phyloP scores from a whole-genome alignment of 1,140 invertebrate genomes.

The Arion vulgaris region DNA sequence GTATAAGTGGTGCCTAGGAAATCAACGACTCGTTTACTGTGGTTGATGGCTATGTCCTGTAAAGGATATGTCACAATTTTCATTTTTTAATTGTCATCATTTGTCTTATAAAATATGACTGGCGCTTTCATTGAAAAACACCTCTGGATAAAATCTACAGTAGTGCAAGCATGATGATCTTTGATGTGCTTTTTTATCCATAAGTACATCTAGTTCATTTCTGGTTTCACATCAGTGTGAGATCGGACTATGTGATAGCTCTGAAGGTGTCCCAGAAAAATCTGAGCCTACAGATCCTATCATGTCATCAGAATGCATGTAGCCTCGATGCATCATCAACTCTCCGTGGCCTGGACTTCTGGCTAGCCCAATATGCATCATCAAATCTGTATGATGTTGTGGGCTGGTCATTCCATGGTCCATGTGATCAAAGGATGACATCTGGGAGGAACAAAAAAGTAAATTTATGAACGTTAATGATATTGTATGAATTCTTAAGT shows the following conservation, averaged over 20 bases:
- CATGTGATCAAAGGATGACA: conserved; percentile 52
- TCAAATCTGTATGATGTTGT: conserved; percentile 40
- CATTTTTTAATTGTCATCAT: too few species aligned
- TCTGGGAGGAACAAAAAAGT: conserved; percentile 31
- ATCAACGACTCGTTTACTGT: too few species aligned
- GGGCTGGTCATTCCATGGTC: conserved; percentile 42
- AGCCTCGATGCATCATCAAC: conserved; percentile 35
- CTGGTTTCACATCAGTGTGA: conserved; percentile 40
- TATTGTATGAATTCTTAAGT: neutral
- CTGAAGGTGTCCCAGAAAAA: conserved; percentile 48
- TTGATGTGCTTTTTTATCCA: neutral
- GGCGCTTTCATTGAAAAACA: too few species aligned
- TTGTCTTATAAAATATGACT: too few species aligned
- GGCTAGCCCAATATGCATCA: conserved; percentile 30
- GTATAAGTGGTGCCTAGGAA: too few species aligned
- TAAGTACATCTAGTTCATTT: neutral
- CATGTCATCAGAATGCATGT: conserved; percentile 50
- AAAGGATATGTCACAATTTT: too few species aligned
- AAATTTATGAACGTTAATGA: neutral
- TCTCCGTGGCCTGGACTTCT: conserved; percentile 20
- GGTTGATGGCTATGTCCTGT: too few species aligned
- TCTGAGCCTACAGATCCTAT: conserved; percentile 51
- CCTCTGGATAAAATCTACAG: neutral
- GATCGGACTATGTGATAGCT: conserved; percentile 46
- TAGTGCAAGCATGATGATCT: neutral